These are phyloP conservation scores for Sceliomorpha sp. DNA, from an alignment of 2,888 invertebrate species.

Conservation along the genomic window DNA sequence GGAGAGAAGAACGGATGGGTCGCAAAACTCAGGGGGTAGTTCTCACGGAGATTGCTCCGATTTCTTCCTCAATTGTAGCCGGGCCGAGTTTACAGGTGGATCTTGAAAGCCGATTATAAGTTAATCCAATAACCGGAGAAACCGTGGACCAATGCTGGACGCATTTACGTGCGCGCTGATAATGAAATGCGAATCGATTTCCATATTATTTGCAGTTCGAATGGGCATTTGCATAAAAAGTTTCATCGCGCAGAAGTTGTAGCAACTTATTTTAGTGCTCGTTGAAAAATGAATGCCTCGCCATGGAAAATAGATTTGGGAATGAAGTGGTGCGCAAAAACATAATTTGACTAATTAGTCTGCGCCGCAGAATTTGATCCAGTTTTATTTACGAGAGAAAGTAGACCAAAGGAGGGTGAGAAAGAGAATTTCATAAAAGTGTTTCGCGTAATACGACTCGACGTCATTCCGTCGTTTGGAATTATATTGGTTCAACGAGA, in stretches of 20 bases:
- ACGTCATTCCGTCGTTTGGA: too few species aligned
- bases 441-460: too few species aligned
- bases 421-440: too few species aligned
- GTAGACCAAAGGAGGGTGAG: too few species aligned
- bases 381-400: too few species aligned
- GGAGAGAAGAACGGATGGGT: constrained; percentile 6
- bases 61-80: constrained; percentile 10
- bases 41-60: constrained; percentile 15
- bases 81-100: constrained; percentile 18
- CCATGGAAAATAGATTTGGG: constrained; percentile 1
- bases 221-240: constrained; percentile 7
- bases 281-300: neutral
- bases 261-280: constrained; percentile 10
- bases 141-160: constrained; percentile 7
- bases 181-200: constrained; percentile 18
- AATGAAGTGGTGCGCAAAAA: neutral
- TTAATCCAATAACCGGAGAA: constrained; percentile 15
- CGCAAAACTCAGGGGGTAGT: constrained; percentile 5
- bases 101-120: constrained; percentile 21
- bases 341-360: constrained; percentile 4
- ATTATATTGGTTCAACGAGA: too few species aligned
- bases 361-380: too few species aligned
- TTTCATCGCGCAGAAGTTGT: constrained; percentile 1
- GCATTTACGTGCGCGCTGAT: constrained; percentile 1
- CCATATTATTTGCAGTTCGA: constrained; percentile 6